Conservation (phyloP, 2,797 vertebrate genomes). For the Catamblyrhynchus diadema region DNA sequence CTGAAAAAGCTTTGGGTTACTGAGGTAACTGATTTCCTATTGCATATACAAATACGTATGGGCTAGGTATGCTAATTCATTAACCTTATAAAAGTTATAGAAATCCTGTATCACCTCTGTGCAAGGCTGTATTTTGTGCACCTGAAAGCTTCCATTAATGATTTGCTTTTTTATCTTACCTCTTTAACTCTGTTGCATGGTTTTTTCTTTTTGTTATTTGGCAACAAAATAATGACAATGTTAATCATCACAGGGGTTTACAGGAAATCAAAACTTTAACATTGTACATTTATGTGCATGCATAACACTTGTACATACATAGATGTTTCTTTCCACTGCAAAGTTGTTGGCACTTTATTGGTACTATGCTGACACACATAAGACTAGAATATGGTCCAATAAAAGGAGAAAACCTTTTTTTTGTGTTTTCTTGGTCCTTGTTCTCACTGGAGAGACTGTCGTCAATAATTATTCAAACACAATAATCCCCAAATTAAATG, state of each 20-base stretch:
- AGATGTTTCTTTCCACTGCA: not conserved
- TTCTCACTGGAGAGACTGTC: not conserved
- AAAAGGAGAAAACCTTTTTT: not conserved
- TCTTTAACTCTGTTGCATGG: not conserved
- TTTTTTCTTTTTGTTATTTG: not conserved
- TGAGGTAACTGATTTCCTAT: not conserved
- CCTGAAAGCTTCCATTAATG: not conserved
- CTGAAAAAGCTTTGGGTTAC: fast-evolving
- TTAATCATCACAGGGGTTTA: not conserved
- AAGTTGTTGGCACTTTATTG: not conserved
- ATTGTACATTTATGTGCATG: fast-evolving
- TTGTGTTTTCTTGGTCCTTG: not conserved
- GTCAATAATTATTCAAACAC: not conserved
- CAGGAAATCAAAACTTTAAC: not conserved
- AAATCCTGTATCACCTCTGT: not conserved
- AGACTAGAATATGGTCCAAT: not conserved
- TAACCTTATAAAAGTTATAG: not conserved
- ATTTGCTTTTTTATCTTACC: not conserved
- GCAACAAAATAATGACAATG: not conserved
- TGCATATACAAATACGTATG: not conserved
- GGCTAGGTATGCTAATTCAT: not conserved
- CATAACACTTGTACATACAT: not conserved
- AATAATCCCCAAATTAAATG: not conserved
- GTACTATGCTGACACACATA: not conserved
- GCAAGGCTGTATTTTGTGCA: not conserved